phyloP scores from a whole-genome alignment of 2,888 invertebrate genomes.

The Amitus sp. region DNA sequence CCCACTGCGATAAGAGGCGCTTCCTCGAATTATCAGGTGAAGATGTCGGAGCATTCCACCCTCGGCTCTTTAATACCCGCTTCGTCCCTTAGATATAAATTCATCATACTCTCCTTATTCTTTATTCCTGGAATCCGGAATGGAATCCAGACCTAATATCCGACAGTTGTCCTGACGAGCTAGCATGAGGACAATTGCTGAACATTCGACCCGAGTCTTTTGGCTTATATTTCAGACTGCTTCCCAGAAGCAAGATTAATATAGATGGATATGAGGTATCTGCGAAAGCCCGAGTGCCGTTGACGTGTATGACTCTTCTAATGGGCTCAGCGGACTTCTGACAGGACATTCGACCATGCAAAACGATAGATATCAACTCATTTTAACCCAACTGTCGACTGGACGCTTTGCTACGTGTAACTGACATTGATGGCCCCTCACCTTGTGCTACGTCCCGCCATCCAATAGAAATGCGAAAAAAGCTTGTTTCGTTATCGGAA shows the following conservation, averaged over 20 bases:
- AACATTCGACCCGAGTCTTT: constrained; percentile 16
- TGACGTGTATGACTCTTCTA: constrained; percentile 61
- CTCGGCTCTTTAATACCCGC: constrained; percentile 13
- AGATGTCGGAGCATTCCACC: constrained; percentile 18
- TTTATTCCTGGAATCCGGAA: constrained; percentile 12
- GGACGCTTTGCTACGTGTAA: constrained; percentile 55
- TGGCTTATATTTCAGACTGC: constrained; percentile 22
- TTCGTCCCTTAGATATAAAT: constrained; percentile 29
- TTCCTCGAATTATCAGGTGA: constrained; percentile 8
- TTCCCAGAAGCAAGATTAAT: constrained; percentile 48
- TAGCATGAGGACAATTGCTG: constrained; percentile 24
- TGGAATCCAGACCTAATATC: constrained; percentile 27
- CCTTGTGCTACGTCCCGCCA: too few relatives aligned
- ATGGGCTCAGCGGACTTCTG: constrained; percentile 53
- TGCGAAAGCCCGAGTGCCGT: constrained; percentile 48
- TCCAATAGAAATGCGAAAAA: too few relatives aligned
- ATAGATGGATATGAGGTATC: constrained; percentile 60
- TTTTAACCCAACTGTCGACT: constrained; percentile 60
- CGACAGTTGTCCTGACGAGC: constrained; percentile 30
- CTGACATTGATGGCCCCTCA: constrained; percentile 61
- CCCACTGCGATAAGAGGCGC: constrained; percentile 1
- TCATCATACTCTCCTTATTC: constrained; percentile 16
- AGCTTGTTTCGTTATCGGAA: too few relatives aligned
- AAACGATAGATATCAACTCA: constrained; percentile 57
- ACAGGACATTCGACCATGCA: constrained; percentile 52